These are phyloP conservation scores for Lordiphosa andalusiaca DNA, from an alignment of 2,888 invertebrate genomes.

Conservation along the genomic window DNA sequence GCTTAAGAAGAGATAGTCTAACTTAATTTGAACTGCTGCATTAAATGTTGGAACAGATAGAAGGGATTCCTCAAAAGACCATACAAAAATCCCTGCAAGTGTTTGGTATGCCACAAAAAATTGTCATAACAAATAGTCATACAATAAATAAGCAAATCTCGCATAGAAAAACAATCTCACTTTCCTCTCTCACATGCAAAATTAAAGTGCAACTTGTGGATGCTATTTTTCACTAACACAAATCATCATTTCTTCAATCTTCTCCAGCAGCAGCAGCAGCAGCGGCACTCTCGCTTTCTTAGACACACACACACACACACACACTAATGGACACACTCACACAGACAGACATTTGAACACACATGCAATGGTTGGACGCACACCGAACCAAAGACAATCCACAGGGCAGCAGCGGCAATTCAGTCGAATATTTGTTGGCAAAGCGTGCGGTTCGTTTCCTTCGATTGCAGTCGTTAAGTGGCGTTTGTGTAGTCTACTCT, in stretches of 20 bases:
- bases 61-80: too few species aligned
- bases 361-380: conserved; percentile 34
- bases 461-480: conserved; percentile 27
- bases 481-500: conserved; percentile 37
- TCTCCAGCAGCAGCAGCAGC: conserved; percentile 3
- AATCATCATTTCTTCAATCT: too few species aligned
- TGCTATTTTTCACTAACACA: too few species aligned
- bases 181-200: conserved; percentile 35
- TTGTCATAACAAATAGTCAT: too few species aligned
- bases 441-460: conserved; percentile 53
- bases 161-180: conserved; percentile 12
- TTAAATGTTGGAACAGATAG: too few species aligned
- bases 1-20: too few species aligned
- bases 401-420: conserved; percentile 52
- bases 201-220: conserved; percentile 8
- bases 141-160: too few species aligned
- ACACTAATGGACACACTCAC: background rate
- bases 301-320: conserved; percentile 18
- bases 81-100: too few species aligned
- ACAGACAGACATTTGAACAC: conserved; percentile 14
- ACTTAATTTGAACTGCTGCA: too few species aligned
- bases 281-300: conserved; percentile 27
- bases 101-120: too few species aligned
- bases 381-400: conserved; percentile 72
- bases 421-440: conserved; percentile 61